Percentiles rank a stretch among this genome's conserved stretches.
These are phyloP conservation scores for Eleutherodactylus coqui DNA, from an alignment of 2,797 vertebrate species.

Conservation along the genomic window DNA sequence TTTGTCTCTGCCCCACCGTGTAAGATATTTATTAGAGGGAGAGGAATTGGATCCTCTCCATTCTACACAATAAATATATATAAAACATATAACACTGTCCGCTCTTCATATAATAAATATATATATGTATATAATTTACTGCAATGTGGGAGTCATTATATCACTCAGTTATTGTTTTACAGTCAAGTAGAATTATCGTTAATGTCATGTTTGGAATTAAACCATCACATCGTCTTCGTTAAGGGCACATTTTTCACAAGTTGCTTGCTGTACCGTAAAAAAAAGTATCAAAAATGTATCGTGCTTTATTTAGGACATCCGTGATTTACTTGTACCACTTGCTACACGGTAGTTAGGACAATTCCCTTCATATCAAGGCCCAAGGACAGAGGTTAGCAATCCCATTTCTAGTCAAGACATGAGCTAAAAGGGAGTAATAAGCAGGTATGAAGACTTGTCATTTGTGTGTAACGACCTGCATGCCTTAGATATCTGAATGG, in stretches of 20 bases:
- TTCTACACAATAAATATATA: background rate
- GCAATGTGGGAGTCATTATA: background rate
- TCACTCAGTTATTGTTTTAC: background rate
- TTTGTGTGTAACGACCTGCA: background rate
- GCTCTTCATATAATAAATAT: background rate
- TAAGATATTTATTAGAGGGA: background rate
- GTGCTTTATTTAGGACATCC: constrained; percentile 5
- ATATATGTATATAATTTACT: too few relatives aligned
- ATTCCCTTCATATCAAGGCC: background rate
- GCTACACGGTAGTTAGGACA: too few relatives aligned
- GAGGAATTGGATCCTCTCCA: too few relatives aligned
- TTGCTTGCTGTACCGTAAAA: background rate
- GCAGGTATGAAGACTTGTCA: background rate
- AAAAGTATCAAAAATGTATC: background rate
- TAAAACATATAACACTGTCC: background rate
- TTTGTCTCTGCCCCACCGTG: background rate
- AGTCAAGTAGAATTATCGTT: background rate
- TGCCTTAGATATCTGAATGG: background rate
- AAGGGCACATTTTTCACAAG: background rate
- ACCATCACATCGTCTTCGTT: too few relatives aligned
- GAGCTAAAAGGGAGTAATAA: background rate
- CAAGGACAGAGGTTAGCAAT: background rate
- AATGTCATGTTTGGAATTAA: background rate
- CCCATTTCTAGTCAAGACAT: background rate
- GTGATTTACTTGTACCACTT: background rate